Conservation (phyloP, 2,797 vertebrate species). For the Rhabdophis nuchalis region DNA sequence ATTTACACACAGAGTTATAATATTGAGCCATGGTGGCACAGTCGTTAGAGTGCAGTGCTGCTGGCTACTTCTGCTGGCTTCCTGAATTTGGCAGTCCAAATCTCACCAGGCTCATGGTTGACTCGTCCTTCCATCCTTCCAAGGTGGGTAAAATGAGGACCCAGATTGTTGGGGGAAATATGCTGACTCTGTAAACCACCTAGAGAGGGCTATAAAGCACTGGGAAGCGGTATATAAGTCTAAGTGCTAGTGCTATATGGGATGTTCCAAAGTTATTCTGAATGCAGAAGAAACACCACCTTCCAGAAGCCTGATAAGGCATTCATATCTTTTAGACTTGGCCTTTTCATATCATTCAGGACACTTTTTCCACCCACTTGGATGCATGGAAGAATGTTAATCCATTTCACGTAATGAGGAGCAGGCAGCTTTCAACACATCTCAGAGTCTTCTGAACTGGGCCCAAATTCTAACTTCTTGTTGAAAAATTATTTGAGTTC, state of each 20-base stretch:
- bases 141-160: no score
- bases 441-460: background rate
- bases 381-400: background rate
- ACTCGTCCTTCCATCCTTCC: no score
- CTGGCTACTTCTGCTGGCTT: no score
- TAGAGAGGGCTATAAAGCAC: no score
- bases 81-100: no score
- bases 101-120: no score
- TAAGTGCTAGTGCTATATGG: background rate
- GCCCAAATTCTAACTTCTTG: background rate
- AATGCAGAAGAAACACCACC: background rate
- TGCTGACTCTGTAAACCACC: no score
- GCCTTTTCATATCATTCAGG: background rate
- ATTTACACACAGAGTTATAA: background rate
- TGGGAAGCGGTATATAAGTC: no score
- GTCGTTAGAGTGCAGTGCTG: no score
- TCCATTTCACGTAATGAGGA: background rate
- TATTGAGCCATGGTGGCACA: background rate
- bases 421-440: background rate
- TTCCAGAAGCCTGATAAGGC: background rate
- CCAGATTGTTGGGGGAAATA: no score
- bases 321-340: background rate
- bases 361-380: background rate
- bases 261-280: background rate
- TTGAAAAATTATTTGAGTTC: conserved; percentile 7